Base-by-base conservation (phyloP, 23 tunicate genomes). In the Ciona savignyi region DNA sequence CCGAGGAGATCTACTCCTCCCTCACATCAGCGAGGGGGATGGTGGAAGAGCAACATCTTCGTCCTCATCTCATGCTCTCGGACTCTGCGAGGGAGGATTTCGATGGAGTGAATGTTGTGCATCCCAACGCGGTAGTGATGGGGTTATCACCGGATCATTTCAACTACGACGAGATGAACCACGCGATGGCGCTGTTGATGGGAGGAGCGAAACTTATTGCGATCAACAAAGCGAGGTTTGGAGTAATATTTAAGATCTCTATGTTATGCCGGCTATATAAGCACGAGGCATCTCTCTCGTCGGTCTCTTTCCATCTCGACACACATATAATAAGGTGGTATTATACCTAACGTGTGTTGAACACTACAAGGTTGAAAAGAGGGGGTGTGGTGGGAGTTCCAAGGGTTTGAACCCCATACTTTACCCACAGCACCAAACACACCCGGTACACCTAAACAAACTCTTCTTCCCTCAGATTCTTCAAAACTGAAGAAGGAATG, bases 171-270 rank as follows among this genome's bases (percentile, higher is more conserved):
- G 66, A 62, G 23, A 70, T 89, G 81, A 89, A 78, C 35, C 24
- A 28, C 9, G 96, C 96, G 3, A 77, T 89, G 25, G 30, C 34
- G 23, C 66, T 89, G 9, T 35, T 89, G 2, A 30, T 83, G 65
- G 35, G 73, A 27, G 96, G 96, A 1, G 81, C 77, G 22, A 49
- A 68, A n/a, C 67, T 89, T 30, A 74, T 89, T 66, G 96, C 96
- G 20, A 89, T 89, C 20, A 78, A 89, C 69, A 89, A 89, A 63
- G 89, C 96, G 60, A 85, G 89, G 89, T 83, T 25, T 26, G 78
- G n/a, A n/a, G n/a, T n/a, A n/a, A n/a, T n/a, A n/a, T n/a, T n/a
- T n/a, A n/a, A n/a, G n/a, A n/a, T n/a, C n/a, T n/a, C n/a, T n/a
- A n/a, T n/a, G n/a, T n/a, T n/a, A n/a, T n/a, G n/a, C n/a, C n/a